These are phyloP conservation scores for Coleophora flavipennella DNA, from an alignment of 2,888 invertebrate genomes.

Conservation along the genomic window DNA sequence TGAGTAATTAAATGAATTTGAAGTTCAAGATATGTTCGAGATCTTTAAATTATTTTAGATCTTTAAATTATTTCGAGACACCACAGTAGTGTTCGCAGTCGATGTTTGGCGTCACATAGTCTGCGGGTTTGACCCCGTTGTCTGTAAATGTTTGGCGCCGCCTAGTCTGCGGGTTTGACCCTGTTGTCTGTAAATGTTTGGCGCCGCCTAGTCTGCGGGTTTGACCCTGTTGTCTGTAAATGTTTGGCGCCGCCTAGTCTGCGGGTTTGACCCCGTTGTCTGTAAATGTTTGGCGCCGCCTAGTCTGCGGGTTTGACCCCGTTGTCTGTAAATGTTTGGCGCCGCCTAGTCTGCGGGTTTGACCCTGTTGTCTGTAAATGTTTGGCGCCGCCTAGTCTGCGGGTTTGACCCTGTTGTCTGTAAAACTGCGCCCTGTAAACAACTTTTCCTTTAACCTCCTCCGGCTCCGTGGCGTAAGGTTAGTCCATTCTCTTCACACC, in stretches of 20 bases:
- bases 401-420: slow-evolving; percentile 11
- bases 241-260: slow-evolving; percentile 12
- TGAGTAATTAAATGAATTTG: too few species aligned
- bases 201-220: too few species aligned
- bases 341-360: slow-evolving; percentile 10
- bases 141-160: slow-evolving; percentile 10
- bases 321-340: slow-evolving; percentile 5
- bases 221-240: slow-evolving; percentile 1
- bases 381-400: slow-evolving; percentile 12
- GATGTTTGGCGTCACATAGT: slow-evolving; percentile 11
- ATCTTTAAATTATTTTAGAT: too few species aligned
- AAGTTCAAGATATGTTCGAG: too few species aligned
- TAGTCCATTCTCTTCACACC: too few species aligned
- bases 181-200: slow-evolving; percentile 5
- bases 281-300: neutral
- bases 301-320: too few species aligned
- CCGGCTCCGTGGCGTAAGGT: too few species aligned
- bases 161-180: slow-evolving; percentile 10
- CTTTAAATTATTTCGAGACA: slow-evolving; percentile 4
- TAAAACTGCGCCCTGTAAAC: too few species aligned
- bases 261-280: slow-evolving; percentile 10
- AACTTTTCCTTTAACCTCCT: too few species aligned
- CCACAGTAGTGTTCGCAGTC: slow-evolving; percentile 1
- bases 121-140: slow-evolving; percentile 11
- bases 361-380: slow-evolving; percentile 6